These are phyloP conservation scores for Drosophila murphyi DNA, from an alignment of 1,140 invertebrate genomes.

Conservation along the genomic window DNA sequence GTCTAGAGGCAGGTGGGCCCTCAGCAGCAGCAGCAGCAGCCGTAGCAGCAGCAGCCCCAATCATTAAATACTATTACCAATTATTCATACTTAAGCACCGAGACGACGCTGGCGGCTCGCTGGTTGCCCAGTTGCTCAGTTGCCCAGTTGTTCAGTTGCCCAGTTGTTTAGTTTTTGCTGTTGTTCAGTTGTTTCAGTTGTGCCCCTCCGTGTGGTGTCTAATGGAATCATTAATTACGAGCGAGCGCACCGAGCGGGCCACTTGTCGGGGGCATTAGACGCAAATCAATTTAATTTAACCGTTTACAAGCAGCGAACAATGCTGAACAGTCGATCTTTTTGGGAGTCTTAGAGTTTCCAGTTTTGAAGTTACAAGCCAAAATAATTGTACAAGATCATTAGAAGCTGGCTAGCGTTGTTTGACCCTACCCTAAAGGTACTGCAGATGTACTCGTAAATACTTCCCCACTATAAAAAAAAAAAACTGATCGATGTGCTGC, in stretches of 20 bases:
- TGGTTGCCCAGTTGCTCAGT: constrained; percentile 24
- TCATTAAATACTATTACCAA: constrained; percentile 84
- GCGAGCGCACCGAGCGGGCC: constrained; percentile 61
- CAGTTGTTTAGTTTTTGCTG: neutral
- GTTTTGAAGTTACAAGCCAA: constrained; percentile 31
- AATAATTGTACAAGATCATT: constrained; percentile 80
- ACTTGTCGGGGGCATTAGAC: constrained; percentile 81
- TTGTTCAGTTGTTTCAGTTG: too few relatives aligned
- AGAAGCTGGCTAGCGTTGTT: constrained; percentile 32
- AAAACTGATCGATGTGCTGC: constrained; percentile 67
- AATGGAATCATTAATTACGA: constrained; percentile 82
- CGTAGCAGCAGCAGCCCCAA: constrained; percentile 33
- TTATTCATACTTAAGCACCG: constrained; percentile 83
- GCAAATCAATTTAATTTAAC: constrained; percentile 83
- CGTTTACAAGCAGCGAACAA: constrained; percentile 80
- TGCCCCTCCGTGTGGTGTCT: constrained; percentile 65
- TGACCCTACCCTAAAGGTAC: neutral
- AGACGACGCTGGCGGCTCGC: constrained; percentile 54
- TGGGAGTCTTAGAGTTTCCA: neutral
- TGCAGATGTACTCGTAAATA: neutral
- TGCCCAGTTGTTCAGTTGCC: constrained; percentile 7
- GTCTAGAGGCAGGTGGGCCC: constrained; percentile 61
- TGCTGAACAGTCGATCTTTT: constrained; percentile 45
- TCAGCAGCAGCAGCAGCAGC: constrained; percentile 26
- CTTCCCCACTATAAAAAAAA: constrained; percentile 2